These are phyloP conservation scores for Anoplius nigerrimus DNA, from an alignment of 2,888 invertebrate genomes.

Conservation along the genomic window DNA sequence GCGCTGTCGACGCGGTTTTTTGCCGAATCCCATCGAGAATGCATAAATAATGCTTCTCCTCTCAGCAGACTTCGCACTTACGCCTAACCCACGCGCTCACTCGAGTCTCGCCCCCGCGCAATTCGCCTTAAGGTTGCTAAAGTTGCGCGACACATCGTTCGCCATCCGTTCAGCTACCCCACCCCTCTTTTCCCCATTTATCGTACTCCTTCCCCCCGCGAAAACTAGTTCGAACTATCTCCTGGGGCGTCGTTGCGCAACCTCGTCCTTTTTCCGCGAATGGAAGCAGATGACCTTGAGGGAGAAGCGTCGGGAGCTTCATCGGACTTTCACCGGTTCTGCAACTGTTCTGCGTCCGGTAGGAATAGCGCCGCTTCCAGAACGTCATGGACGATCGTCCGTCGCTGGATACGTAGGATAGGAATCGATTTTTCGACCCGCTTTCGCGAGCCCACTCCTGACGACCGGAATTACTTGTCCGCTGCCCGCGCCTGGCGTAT, in stretches of 20 bases:
- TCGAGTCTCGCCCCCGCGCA: background rate
- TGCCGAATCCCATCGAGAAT: too few relatives aligned
- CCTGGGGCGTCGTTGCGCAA: conserved; percentile 19
- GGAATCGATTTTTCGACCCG: conserved; percentile 18
- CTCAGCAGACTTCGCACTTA: too few relatives aligned
- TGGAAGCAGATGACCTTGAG: conserved; percentile 45
- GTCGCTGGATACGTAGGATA: background rate
- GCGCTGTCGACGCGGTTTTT: too few relatives aligned
- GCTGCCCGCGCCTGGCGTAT: background rate
- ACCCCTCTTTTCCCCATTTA: background rate
- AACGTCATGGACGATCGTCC: background rate
- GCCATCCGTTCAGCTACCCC: background rate
- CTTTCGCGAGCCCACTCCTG: conserved; percentile 21
- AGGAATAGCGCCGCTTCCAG: background rate
- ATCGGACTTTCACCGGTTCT: conserved; percentile 46
- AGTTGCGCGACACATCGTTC: background rate
- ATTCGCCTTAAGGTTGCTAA: background rate
- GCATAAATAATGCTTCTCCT: background rate
- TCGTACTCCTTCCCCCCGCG: background rate
- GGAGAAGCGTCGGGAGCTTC: conserved; percentile 31
- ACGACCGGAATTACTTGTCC: conserved; percentile 17
- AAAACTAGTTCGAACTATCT: conserved; percentile 26
- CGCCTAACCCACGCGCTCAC: too few relatives aligned
- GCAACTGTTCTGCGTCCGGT: conserved; percentile 39
- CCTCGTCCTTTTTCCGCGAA: conserved; percentile 25